These are phyloP conservation scores for Panthera uncia DNA, from an alignment of 2,113 vertebrate genomes.

Conservation along the genomic window DNA sequence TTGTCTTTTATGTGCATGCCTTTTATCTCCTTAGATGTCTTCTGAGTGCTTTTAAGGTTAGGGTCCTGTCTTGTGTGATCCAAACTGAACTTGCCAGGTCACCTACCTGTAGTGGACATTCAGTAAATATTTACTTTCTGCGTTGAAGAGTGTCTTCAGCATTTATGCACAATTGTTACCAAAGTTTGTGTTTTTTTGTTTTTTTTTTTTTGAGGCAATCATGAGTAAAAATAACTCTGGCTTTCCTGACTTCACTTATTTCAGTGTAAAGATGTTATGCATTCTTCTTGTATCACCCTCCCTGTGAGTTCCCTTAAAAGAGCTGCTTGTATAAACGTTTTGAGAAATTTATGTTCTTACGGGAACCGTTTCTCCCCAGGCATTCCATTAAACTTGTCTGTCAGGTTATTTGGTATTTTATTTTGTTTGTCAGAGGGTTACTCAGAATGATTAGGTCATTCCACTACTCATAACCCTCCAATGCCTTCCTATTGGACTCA, in stretches of 20 bases:
- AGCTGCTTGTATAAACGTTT: neutral
- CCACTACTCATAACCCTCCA: neutral
- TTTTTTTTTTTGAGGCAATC: neutral
- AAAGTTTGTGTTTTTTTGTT: neutral
- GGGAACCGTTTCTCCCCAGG: neutral
- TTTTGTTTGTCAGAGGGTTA: constrained; percentile 28
- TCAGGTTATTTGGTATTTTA: constrained; percentile 49
- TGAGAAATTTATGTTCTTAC: neutral
- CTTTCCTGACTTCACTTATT: neutral
- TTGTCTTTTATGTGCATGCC: neutral
- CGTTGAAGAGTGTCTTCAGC: neutral
- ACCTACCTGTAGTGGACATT: neutral
- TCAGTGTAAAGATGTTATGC: neutral
- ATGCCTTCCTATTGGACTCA: neutral
- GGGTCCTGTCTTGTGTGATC: neutral
- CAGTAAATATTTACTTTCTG: constrained; percentile 28
- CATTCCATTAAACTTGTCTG: neutral
- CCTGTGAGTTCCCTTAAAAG: neutral
- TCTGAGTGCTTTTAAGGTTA: neutral
- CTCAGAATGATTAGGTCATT: neutral
- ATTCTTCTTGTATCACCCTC: neutral
- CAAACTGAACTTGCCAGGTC: neutral
- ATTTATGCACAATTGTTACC: neutral
- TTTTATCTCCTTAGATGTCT: neutral
- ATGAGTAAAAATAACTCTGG: neutral